These are phyloP conservation scores for Campoplex capitator DNA, from an alignment of 2,888 invertebrate species.

Conservation along the genomic window DNA sequence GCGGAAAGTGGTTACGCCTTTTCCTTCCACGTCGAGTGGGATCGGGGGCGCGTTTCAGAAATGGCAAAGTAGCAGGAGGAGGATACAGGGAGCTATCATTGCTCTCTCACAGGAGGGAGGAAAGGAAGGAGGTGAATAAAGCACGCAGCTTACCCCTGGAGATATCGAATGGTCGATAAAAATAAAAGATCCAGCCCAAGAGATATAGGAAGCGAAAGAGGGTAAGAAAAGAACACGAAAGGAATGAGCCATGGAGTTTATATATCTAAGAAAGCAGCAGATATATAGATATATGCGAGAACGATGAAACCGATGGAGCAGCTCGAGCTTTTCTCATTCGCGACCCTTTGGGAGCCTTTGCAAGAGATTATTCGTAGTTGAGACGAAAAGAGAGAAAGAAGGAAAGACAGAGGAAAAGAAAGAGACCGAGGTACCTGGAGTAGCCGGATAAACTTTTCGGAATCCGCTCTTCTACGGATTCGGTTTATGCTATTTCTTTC, in stretches of 20 bases:
- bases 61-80: constrained; percentile 26
- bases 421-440: constrained; percentile 3
- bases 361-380: constrained; percentile 65
- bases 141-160: constrained; percentile 56
- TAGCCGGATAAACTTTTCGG: constrained; percentile 61
- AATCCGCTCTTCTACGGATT: constrained; percentile 45
- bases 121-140: constrained; percentile 18
- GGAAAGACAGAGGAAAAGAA: constrained; percentile 10
- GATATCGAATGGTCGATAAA: constrained; percentile 68
- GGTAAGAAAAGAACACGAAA: constrained; percentile 42
- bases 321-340: constrained; percentile 60
- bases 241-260: constrained; percentile 36
- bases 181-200: constrained; percentile 57
- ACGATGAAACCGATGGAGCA: neutral
- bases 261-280: constrained; percentile 14
- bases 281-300: neutral
- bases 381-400: constrained; percentile 7
- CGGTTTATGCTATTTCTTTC: constrained; percentile 35
- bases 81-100: constrained; percentile 47
- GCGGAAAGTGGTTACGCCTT: neutral
- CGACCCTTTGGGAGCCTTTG: constrained; percentile 67
- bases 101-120: constrained; percentile 1
- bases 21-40: constrained; percentile 38
- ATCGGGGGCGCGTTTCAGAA: constrained; percentile 28
- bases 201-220: constrained; percentile 53